A percentile compares a stretch with the other conserved stretches of the same genome.
These are phyloP conservation scores for Triops longicaudatus DNA, from an alignment of 1,140 invertebrate genomes.

Conservation along the genomic window DNA sequence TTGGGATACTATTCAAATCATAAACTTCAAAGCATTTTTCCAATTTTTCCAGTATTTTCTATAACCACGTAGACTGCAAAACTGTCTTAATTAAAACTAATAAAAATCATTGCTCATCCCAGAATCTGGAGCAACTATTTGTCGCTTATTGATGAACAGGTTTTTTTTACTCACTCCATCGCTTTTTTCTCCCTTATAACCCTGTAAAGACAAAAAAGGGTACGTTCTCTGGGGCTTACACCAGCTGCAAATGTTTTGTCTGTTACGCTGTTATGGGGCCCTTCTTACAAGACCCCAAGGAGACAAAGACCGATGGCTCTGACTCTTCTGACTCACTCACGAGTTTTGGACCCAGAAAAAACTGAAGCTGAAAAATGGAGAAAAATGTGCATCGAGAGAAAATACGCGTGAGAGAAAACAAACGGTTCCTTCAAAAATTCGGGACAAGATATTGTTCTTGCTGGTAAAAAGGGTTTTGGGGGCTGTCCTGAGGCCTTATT, in stretches of 20 bases:
- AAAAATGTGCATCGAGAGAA: not conserved
- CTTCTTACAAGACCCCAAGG: constrained; percentile 4
- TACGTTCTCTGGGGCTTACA: not conserved
- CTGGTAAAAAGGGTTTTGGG: not conserved
- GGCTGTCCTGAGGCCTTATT: not conserved
- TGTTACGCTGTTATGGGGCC: constrained; percentile 8
- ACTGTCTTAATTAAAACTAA: too few relatives aligned
- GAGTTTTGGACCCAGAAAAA: not conserved
- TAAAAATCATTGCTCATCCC: too few relatives aligned
- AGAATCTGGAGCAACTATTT: too few relatives aligned
- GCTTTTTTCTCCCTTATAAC: not conserved
- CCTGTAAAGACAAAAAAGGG: not conserved
- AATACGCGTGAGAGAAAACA: not conserved
- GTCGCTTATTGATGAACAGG: too few relatives aligned
- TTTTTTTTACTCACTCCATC: not conserved
- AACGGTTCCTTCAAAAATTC: not conserved
- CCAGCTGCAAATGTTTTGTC: constrained; percentile 14
- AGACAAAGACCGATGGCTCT: constrained; percentile 11
- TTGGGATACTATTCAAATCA: too few relatives aligned
- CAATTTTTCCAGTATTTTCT: too few relatives aligned
- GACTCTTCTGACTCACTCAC: constrained; percentile 14
- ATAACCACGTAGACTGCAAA: too few relatives aligned
- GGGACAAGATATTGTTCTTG: not conserved
- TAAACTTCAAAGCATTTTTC: too few relatives aligned
- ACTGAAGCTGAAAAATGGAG: not conserved